Base-by-base conservation (phyloP, 2,888 invertebrate genomes). In the Gymnosoma rotundatum region DNA sequence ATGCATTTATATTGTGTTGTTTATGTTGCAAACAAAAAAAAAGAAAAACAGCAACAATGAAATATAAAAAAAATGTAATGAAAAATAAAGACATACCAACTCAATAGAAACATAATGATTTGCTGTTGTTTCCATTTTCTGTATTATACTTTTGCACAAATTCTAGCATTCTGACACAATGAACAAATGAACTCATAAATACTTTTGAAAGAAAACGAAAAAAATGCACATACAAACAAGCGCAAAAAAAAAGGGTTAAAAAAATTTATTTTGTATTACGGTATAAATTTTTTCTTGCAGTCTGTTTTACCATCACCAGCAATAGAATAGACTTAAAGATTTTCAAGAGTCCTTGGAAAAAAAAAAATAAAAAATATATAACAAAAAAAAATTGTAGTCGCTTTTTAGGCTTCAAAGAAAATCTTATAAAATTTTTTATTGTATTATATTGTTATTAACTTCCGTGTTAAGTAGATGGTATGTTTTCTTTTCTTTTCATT, bases 121-220 rank as follows among this genome's bases (percentile, higher is more conserved):
- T 84, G 73, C 78, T 70, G 84, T 84, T 81, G 81, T 84, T 84
- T 84, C 81, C 84, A 78, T 83, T 83, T 81, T 81, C 48, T 69
- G 10, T 74, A 67, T 70, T 74, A 78, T 81, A 16, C 80, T 69
- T 63, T 73, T 64, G 58, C 36, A 18, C 58, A 58, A 38, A 58
- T 70, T 67, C 61, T 58, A 61, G 64, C 69, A 73, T 78, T 72
- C 81, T 84, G 81, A 81, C 84, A 84, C 81, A 84, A 78, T 84
- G 69, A 84, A 84, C 80, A 84, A 81, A 84, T 84, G 84, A 84
- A 84, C 84, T 84, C 74, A 84, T 84, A 84, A 81, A 84, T 81
- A 74, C 64, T 74, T 84, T 70, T 9, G 7, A 12, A 42, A n/a
- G n/a, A 42, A 42, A 32, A 32, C 32, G 7, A 32, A 42, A 42